Conservation (phyloP, 2,113 vertebrate genomes). For the Felis catus region DNA sequence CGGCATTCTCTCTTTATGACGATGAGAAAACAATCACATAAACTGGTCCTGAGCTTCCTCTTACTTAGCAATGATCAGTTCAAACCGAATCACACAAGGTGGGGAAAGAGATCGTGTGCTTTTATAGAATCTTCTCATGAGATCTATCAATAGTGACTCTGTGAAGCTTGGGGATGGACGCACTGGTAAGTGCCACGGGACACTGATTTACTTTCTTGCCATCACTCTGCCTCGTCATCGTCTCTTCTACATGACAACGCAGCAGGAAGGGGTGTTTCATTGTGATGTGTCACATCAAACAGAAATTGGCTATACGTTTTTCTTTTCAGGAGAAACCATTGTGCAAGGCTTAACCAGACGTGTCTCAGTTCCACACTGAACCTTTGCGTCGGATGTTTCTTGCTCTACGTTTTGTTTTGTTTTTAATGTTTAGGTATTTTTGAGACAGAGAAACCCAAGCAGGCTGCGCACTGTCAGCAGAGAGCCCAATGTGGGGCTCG, state of each 20-base stretch:
- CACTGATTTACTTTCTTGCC: neutral
- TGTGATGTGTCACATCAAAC: accelerated
- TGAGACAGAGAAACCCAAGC: too few species aligned
- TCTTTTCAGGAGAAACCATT: neutral
- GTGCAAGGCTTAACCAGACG: accelerated
- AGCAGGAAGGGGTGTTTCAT: accelerated
- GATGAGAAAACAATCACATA: neutral
- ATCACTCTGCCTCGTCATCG: neutral
- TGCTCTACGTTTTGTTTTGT: too few species aligned
- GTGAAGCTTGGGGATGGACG: neutral
- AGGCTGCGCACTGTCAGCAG: too few species aligned
- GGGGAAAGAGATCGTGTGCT: neutral
- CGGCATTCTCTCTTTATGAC: neutral
- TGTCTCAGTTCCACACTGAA: neutral
- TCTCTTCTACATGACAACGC: accelerated
- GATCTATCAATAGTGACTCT: neutral
- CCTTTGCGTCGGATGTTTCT: neutral
- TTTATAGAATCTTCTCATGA: neutral
- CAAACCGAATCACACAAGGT: neutral
- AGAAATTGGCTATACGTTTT: too few species aligned
- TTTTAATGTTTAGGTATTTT: too few species aligned
- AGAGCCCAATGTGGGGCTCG: accelerated
- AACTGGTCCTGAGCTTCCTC: neutral
- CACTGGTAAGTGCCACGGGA: neutral
- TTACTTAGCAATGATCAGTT: neutral